Conservation (phyloP, 2,888 invertebrate species). For the Ganaspis brasiliensis region DNA sequence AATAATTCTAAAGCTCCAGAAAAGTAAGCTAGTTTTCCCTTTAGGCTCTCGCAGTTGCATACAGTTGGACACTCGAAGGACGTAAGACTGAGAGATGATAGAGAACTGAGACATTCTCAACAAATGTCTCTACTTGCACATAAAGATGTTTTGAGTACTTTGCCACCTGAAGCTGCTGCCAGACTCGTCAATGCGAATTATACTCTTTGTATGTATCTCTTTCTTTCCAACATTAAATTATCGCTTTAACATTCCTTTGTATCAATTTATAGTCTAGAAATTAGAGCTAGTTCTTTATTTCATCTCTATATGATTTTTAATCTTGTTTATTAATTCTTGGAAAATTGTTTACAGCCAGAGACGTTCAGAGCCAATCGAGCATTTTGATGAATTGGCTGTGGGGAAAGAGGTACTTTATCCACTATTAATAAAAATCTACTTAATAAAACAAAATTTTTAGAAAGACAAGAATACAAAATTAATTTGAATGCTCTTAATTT, state of each 20-base stretch:
- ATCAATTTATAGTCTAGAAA: too few species aligned
- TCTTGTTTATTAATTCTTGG: too few species aligned
- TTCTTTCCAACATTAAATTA: too few species aligned
- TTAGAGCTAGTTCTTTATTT: too few species aligned
- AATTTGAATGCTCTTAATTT: slow-evolving; percentile 51
- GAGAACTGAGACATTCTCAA: slow-evolving; percentile 87
- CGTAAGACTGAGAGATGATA: slow-evolving; percentile 88
- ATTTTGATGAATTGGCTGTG: slow-evolving; percentile 91
- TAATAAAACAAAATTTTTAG: not conserved
- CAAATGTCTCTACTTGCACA: slow-evolving; percentile 88
- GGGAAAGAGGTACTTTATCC: slow-evolving; percentile 84
- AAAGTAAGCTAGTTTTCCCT: slow-evolving; percentile 73
- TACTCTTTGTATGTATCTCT: slow-evolving; percentile 88
- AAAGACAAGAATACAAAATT: slow-evolving; percentile 17
- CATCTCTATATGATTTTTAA: too few species aligned
- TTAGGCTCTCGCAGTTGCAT: slow-evolving; percentile 88
- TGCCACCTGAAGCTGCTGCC: slow-evolving; percentile 88
- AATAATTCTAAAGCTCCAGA: slow-evolving; percentile 34
- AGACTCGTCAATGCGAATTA: slow-evolving; percentile 88
- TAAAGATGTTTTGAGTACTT: slow-evolving; percentile 86
- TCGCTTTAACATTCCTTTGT: not conserved
- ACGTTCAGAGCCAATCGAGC: slow-evolving; percentile 90
- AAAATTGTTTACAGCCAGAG: slow-evolving; percentile 88
- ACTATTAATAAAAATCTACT: not conserved
- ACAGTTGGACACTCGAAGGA: slow-evolving; percentile 89